Evolutionary conservation across 2,113 vertebrate genomes (phyloP).

Genomic region (Bufo gargarizans): DNA sequence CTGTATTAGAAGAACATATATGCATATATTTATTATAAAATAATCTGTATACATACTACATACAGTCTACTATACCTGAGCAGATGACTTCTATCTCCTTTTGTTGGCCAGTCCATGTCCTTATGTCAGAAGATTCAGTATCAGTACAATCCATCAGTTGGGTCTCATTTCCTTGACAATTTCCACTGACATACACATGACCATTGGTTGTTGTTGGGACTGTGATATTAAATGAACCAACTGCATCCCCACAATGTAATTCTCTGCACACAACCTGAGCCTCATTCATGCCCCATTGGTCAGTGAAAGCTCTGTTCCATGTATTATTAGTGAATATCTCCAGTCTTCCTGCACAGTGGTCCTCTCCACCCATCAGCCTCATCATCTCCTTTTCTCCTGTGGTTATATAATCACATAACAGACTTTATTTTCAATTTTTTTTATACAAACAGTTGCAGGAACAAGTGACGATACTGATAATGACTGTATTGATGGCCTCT

Average conservation of each 20-base stretch:
- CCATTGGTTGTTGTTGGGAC: not conserved
- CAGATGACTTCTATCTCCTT: not conserved
- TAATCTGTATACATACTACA: not conserved
- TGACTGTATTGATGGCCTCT: too few species aligned
- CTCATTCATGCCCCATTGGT: conserved; percentile 61
- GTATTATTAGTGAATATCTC: conserved; percentile 1
- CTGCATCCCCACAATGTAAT: conserved; percentile 17
- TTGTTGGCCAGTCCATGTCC: not conserved
- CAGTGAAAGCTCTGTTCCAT: not conserved
- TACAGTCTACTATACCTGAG: not conserved
- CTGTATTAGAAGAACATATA: not conserved
- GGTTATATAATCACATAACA: not conserved
- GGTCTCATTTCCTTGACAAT: not conserved
- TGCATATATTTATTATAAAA: not conserved
- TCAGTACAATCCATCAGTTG: not conserved
- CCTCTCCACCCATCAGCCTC: conserved; percentile 13
- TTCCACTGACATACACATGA: not conserved
- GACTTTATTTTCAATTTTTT: not conserved
- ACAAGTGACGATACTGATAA: too few species aligned
- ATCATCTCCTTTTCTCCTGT: not conserved
- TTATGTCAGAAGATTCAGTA: not conserved
- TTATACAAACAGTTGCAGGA: too few species aligned
- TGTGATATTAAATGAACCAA: not conserved
- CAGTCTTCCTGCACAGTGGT: conserved; percentile 29
- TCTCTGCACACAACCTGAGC: not conserved